Evolutionary conservation across 1,140 invertebrate genomes (phyloP), one percentile per base, ranked within the genome.

Genomic region (Eurosta solidaginis): DNA sequence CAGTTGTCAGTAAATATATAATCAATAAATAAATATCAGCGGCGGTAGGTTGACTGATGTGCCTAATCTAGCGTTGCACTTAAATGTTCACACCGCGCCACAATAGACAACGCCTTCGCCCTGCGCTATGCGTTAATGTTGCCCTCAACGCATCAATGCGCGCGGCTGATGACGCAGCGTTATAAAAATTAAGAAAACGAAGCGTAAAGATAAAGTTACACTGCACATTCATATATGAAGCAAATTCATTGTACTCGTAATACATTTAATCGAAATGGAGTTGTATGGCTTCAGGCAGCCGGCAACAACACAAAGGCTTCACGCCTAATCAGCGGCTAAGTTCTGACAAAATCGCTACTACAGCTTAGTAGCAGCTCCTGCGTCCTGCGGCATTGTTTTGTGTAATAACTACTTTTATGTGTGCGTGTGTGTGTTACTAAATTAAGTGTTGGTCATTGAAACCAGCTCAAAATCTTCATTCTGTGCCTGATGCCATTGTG

Each of bases 1-100:
- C 17, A 25, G 1, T 22, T 33, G n/a, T 7, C 14, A 10, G 12
- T 17, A 20, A 29, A 10, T 3, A 2, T 7, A 27, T 29, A 3
- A 20, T 3, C 12, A 49, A n/a, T 17, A 4, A 49, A 12, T 27
- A 2, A 12, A 63, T 40, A 42, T 68, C 33, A 20, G 59, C 7
- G 59, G 59, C 59, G 59, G 59, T 68, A 68, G 59, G 59, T 9
- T 68, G 59, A 20, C 33, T 68, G 59, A 29, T 68, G 59, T 68
- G 59, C 59, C 36, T 68, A 68, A 68, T 68, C 33, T 68, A 33
- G 27, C 27, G 59, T 36, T 40, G 59, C 59, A 68, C 59, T 68
- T 42, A 68, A 68, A 40, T 68, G n/a, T 68, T 68, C 59, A 68
- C 59, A 68, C 59, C 59, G 59, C 36, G 33, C 29, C 59, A 27